Evolutionary conservation across 2,113 vertebrate genomes (phyloP), one percentile per base, ranked within the genome.

Genomic region (Psophia crepitans): DNA sequence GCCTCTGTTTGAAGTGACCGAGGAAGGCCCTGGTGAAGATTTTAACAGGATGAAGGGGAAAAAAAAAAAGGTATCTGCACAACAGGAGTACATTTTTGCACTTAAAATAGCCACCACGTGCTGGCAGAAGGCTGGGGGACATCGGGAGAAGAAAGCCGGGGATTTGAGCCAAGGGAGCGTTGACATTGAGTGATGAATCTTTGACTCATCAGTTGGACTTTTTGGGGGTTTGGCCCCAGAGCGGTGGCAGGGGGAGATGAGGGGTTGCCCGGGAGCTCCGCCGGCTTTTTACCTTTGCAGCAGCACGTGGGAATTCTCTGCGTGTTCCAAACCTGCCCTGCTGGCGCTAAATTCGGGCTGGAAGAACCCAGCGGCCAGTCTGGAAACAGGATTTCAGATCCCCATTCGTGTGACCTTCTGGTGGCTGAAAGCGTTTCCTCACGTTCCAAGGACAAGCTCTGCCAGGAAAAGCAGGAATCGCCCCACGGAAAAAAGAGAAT

Each of bases 181-280:
- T 6, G 79, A 20, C 24, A 9, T 1, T 32, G 27, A 64, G 70
- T 12, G 32, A 37, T 39, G 46, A 71, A 37, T n/a, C 30, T 41
- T 33, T 56, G 33, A 35, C 28, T 75, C 51, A 48, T 16, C 28
- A 14, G 15, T 75, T 30, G 51, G 26, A 49, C 49, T 49, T 49
- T 49, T 49, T 26, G 49, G 21, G 48, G 48, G n/a, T n/a, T n/a
- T n/a, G n/a, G n/a, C n/a, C n/a, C n/a, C n/a, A n/a, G n/a, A 68
- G 66, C 0, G 0, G 71, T 0, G 1, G 61, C 19, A 2, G 5
- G 48, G 44, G 30, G 28, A 66, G 91, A 32, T 2, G 4, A 66
- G 81, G 56, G 9, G 22, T 1, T 37, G 35, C 54, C 71, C 1
- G 5, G 23, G 65, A 78, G 78, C 69, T 64, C 49, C 20, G 88